phyloP scores from a whole-genome alignment of 2,797 vertebrate genomes.

The Acomys russatus region DNA sequence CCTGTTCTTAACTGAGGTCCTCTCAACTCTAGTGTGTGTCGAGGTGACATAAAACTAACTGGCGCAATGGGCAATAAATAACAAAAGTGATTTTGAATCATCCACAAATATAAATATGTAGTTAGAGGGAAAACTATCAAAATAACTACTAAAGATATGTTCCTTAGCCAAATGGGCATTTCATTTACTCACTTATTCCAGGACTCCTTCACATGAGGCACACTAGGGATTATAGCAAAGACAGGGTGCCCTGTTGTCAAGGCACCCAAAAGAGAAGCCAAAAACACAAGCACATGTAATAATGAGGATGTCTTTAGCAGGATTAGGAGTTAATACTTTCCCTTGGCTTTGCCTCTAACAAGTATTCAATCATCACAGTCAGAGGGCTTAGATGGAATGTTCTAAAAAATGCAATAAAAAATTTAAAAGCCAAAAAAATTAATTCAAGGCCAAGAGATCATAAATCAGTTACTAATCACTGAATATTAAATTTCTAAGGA shows the following conservation, averaged over 20 bases:
- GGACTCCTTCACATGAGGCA: neutral
- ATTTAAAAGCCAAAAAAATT: neutral
- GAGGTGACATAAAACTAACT: neutral
- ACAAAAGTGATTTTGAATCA: neutral
- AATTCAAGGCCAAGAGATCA: conserved; percentile 10
- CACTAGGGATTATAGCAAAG: neutral
- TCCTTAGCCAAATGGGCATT: neutral
- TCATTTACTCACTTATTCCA: neutral
- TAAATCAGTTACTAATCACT: conserved; percentile 52
- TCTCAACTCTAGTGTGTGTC: neutral
- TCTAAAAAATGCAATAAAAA: conserved; percentile 70
- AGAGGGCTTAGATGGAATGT: conserved; percentile 63
- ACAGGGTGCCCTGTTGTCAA: neutral
- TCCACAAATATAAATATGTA: neutral
- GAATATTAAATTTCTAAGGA: conserved; percentile 67
- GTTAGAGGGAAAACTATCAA: neutral
- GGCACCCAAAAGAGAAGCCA: conserved; percentile 30
- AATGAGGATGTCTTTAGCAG: conserved; percentile 48
- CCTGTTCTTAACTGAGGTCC: neutral
- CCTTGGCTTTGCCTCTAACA: conserved; percentile 72
- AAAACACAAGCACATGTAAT: conserved; percentile 32
- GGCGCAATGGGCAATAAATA: neutral
- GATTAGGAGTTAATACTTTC: conserved; percentile 75
- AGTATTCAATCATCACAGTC: conserved; percentile 63
- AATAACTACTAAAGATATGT: neutral